These are phyloP conservation scores for Ypsolopha scabrella DNA, from an alignment of 2,888 invertebrate genomes.

Conservation along the genomic window DNA sequence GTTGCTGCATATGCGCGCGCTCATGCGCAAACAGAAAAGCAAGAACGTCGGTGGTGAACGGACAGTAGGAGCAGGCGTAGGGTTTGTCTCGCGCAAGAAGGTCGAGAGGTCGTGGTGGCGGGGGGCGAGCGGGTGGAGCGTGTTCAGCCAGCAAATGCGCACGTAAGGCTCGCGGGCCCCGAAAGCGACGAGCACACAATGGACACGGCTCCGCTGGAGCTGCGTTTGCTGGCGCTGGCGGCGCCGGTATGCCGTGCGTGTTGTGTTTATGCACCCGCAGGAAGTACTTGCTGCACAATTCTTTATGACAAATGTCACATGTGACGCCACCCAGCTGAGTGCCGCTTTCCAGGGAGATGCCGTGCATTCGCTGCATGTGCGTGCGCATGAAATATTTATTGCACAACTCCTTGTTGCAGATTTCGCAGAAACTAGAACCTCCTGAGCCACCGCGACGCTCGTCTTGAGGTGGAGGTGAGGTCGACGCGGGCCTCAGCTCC, in stretches of 20 bases:
- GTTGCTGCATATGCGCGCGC: constrained; percentile 77
- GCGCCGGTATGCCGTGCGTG: constrained; percentile 95
- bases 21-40: constrained; percentile 94
- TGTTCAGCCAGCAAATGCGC: constrained; percentile 90
- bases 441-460: constrained; percentile 62
- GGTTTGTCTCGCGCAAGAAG: constrained; percentile 76
- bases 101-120: constrained; percentile 57
- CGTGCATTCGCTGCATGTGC: constrained; percentile 99
- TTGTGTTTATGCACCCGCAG: constrained; percentile 97
- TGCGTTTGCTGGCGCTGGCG: constrained; percentile 72
- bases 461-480: constrained; percentile 50
- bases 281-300: constrained; percentile 98
- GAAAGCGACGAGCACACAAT: constrained; percentile 87
- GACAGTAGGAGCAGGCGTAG: constrained; percentile 91
- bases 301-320: constrained; percentile 98
- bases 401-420: constrained; percentile 98
- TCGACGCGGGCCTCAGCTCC: constrained; percentile 18
- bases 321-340: constrained; percentile 94
- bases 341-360: constrained; percentile 93
- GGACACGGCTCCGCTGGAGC: constrained; percentile 74
- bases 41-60: constrained; percentile 89
- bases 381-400: constrained; percentile 99
- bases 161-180: constrained; percentile 89
- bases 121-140: constrained; percentile 68
- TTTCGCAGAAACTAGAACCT: constrained; percentile 93